Evolutionary conservation across 2,797 vertebrate species (phyloP), one percentile per base, ranked within the genome.

Genomic region (Oryzias dopingdopingensis): DNA sequence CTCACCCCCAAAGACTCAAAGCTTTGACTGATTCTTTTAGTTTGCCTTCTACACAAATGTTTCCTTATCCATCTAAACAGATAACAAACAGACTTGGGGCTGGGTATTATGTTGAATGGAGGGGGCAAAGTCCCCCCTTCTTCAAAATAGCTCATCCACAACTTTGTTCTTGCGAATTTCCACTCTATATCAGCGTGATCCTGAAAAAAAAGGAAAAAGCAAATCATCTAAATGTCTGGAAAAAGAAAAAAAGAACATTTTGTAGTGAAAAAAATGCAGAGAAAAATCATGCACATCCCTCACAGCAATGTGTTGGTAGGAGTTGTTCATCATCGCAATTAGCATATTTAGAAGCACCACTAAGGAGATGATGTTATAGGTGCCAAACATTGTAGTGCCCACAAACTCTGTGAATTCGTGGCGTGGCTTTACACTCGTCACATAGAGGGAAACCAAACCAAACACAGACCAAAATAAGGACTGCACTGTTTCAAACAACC

Each of bases 281-380:
- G 49, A 42, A n/a, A 16, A 44, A 7, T 49, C 42, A 49, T 48
- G 5, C 32, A 14, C 2, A 57, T 5, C 2, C 93, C 96, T 97
- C 89, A 99, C 97, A 65, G 96, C 95, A 77, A 99, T 99, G 60
- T 97, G 96, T 74, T 99, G 97, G 79, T 99, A 99, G 52, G 97
- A 99, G 84, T 99, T 99, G 87, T 99, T 99, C 97, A 99, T 99
- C 97, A 99, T 99, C 48, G 97, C 97, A 68, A 99, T 99, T 14
- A 99, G 84, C 97, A 99, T 99, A 88, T 99, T 99, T 62, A 99
- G 93, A 17, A 99, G 92, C 61, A 99, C 97, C 24, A 99, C 97
- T 70, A 99, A 85, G 29, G 97, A 98, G 86, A 99, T 99, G 77
- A 99, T 89, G 49, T 96, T 98, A 69, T 99, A 99, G 0, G 96